phyloP scores from a whole-genome alignment of 1,140 invertebrate genomes.

The Aphaenogaster ashmeadi region DNA sequence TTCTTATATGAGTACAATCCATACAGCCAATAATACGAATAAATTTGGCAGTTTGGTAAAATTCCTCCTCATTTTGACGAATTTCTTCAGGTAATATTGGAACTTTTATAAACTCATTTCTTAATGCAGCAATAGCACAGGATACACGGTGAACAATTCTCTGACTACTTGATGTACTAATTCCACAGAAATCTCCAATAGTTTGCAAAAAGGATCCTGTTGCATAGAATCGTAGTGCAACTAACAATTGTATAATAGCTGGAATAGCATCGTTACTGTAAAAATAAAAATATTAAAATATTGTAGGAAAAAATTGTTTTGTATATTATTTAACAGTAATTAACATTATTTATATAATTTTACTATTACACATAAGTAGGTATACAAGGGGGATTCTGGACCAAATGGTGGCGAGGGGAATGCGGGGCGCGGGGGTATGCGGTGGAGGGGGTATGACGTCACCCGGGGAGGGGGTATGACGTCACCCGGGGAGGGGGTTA shows the following conservation, averaged over 20 bases:
- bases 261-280: background rate
- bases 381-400: too few species aligned
- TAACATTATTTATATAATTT: too few species aligned
- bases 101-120: background rate
- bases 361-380: too few species aligned
- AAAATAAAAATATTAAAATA: background rate
- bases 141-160: background rate
- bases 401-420: too few species aligned
- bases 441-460: too few species aligned
- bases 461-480: too few species aligned
- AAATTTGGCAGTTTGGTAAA: background rate
- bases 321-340: too few species aligned
- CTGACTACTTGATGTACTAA: background rate
- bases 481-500: too few species aligned
- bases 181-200: background rate
- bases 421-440: too few species aligned
- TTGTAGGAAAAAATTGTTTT: background rate
- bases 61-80: background rate
- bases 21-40: background rate
- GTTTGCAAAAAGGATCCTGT: background rate
- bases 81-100: background rate
- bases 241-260: background rate
- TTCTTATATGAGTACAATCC: background rate
- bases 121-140: background rate
- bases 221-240: background rate